These are phyloP conservation scores for Xiphydria camelus DNA, from an alignment of 2,888 invertebrate species.

Conservation along the genomic window DNA sequence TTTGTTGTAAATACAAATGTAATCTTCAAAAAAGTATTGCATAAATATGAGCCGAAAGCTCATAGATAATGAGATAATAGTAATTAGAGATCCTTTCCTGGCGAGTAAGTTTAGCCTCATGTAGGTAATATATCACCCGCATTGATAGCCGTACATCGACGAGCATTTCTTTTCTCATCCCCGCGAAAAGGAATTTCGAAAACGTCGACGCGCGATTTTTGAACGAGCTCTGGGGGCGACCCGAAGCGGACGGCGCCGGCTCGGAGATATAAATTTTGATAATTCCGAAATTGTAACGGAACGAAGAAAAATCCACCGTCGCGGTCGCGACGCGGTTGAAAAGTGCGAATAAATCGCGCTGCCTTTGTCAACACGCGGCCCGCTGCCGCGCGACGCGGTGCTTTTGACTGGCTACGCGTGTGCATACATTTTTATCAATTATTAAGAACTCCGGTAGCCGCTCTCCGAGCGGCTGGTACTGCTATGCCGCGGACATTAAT, in stretches of 20 bases:
- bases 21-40: too few species aligned
- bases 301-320: constrained; percentile 52
- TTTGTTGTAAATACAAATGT: too few species aligned
- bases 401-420: constrained; percentile 37
- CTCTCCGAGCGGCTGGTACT: constrained; percentile 15
- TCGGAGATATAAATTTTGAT: constrained; percentile 57
- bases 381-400: constrained; percentile 13
- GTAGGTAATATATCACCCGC: too few species aligned
- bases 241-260: constrained; percentile 6
- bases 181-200: too few species aligned
- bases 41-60: too few species aligned
- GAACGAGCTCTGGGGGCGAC: not conserved
- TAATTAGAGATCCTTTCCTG: too few species aligned
- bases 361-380: constrained; percentile 44
- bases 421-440: constrained; percentile 58
- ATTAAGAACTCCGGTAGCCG: constrained; percentile 51
- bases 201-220: too few species aligned
- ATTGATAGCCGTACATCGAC: too few species aligned
- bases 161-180: too few species aligned
- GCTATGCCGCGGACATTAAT: constrained; percentile 47
- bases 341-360: constrained; percentile 56
- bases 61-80: too few species aligned
- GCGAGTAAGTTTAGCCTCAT: too few species aligned
- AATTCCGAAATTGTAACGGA: constrained; percentile 53
- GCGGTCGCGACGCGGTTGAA: constrained; percentile 36